phyloP scores from a whole-genome alignment of 2,888 invertebrate genomes.

The Pterobdella sp. region DNA sequence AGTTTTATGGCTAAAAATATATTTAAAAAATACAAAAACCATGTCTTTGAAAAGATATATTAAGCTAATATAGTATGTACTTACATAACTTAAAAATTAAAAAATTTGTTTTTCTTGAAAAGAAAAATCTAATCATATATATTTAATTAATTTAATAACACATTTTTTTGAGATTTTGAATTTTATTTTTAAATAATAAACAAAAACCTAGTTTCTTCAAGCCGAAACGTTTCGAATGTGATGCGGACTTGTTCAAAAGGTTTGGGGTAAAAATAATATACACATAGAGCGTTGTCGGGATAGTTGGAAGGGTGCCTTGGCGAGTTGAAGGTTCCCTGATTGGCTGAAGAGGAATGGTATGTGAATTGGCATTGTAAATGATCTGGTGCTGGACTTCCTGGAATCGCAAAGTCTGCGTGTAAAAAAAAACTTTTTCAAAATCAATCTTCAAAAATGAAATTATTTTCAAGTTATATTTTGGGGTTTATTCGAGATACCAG shows the following conservation, averaged over 20 bases:
- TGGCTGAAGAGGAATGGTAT: slow-evolving; percentile 56
- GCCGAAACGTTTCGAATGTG: slow-evolving; percentile 45
- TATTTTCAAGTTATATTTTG: background rate
- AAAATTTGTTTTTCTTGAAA: no score
- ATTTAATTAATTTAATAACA: no score
- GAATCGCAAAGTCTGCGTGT: slow-evolving; percentile 77
- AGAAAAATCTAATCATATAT: no score
- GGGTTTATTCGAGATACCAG: slow-evolving; percentile 57
- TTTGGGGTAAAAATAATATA: slow-evolving; percentile 50
- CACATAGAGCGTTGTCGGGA: slow-evolving; percentile 51
- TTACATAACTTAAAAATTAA: no score
- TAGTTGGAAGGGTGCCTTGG: slow-evolving; percentile 60
- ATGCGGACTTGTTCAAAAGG: slow-evolving; percentile 43
- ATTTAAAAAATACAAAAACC: no score
- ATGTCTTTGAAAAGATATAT: no score
- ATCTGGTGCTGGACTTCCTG: slow-evolving; percentile 84
- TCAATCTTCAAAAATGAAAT: no score
- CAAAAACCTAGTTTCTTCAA: slow-evolving; percentile 26
- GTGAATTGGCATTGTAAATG: slow-evolving; percentile 76
- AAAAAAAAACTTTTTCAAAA: no score
- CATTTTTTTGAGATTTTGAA: no score
- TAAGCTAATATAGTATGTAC: no score
- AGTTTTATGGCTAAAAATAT: no score
- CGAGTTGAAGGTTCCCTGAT: slow-evolving; percentile 67
- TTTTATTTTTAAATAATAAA: background rate